Evolutionary conservation across 2,888 invertebrate species (phyloP).

Genomic region (Altica lythri): DNA sequence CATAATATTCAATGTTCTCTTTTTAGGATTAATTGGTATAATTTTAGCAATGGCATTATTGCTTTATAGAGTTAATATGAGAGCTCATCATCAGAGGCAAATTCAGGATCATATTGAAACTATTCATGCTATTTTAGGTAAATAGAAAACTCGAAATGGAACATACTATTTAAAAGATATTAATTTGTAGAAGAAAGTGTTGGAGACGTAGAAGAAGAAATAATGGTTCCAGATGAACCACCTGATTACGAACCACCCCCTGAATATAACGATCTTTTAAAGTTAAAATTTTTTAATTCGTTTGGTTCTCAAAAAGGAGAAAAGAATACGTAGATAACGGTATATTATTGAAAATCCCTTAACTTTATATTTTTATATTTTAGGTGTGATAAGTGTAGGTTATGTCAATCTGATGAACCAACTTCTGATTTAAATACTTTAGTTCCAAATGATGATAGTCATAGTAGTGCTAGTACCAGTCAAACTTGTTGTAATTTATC

Average conservation of each 20-base stretch:
- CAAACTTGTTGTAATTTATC: conserved; percentile 36
- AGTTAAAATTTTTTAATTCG: conserved; percentile 29
- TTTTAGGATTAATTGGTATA: conserved; percentile 62
- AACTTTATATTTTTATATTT: not conserved
- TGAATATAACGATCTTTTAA: conserved; percentile 68
- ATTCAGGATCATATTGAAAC: conserved; percentile 70
- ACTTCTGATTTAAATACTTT: not conserved
- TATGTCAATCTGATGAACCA: too few species aligned
- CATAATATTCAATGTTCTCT: too few species aligned
- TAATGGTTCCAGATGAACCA: conserved; percentile 64
- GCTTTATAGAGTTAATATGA: conserved; percentile 66
- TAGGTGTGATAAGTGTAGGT: too few species aligned
- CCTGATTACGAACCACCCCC: conserved; percentile 75
- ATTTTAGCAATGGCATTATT: conserved; percentile 67
- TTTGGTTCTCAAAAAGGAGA: too few species aligned
- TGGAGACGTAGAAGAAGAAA: conserved; percentile 55
- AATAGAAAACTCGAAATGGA: too few species aligned
- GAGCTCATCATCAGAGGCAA: conserved; percentile 66
- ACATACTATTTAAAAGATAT: conserved; percentile 13
- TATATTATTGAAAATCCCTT: not conserved
- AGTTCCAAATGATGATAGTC: conserved; percentile 5
- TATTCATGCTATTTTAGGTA: conserved; percentile 70
- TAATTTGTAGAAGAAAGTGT: conserved; percentile 47
- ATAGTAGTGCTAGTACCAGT: conserved; percentile 31
- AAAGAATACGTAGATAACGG: too few species aligned